These are phyloP conservation scores for Peromyscus eremicus DNA, from an alignment of 2,797 vertebrate species.

Conservation along the genomic window DNA sequence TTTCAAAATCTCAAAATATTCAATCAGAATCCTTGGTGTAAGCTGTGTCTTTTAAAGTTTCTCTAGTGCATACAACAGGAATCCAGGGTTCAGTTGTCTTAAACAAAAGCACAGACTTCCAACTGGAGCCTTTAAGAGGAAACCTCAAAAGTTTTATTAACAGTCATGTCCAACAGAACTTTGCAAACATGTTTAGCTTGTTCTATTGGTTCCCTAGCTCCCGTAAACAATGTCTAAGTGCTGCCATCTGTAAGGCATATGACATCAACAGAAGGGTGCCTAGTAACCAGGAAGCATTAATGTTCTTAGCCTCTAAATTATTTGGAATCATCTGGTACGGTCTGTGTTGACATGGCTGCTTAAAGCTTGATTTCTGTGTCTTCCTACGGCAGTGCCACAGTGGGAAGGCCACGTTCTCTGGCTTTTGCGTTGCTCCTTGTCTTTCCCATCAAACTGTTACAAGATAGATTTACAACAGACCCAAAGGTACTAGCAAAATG, in stretches of 20 bases:
- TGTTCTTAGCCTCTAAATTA: conserved; percentile 61
- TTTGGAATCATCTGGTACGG: conserved; percentile 63
- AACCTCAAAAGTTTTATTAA: conserved; percentile 29
- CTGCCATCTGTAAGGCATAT: conserved; percentile 74
- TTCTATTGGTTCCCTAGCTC: conserved; percentile 58
- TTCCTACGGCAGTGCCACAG: background rate
- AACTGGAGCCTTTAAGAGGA: background rate
- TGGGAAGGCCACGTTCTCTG: background rate
- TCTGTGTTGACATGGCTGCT: conserved; percentile 65
- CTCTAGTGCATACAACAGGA: background rate
- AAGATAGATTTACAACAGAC: conserved; percentile 88
- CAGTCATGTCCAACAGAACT: conserved; percentile 1
- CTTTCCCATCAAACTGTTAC: conserved; percentile 77
- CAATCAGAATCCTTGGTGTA: background rate
- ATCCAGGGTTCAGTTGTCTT: background rate
- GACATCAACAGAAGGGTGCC: conserved; percentile 70
- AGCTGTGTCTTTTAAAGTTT: background rate
- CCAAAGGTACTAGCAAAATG: conserved; percentile 84
- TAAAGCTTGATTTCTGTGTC: conserved; percentile 68
- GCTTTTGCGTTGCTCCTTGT: conserved; percentile 56
- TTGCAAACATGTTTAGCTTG: conserved; percentile 57
- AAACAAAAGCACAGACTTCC: background rate
- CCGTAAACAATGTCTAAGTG: conserved; percentile 52
- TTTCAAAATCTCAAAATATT: background rate
- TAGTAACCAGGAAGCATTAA: conserved; percentile 71